Conservation (phyloP, 1,140 invertebrate genomes). For the Pogonus chalceus region DNA sequence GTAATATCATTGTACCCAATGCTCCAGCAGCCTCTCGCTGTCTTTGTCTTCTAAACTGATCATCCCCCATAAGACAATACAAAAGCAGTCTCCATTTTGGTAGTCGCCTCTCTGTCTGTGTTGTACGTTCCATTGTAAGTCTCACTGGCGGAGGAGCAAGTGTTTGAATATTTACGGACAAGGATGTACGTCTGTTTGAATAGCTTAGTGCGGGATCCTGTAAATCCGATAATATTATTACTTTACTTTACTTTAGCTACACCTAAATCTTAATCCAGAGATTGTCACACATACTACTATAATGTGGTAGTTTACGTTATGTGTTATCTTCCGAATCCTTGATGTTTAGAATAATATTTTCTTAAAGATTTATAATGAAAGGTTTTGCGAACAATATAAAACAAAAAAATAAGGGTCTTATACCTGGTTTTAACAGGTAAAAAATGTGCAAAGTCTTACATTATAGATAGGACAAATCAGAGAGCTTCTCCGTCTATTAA, state of each 20-base stretch:
- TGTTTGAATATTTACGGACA: slow-evolving; percentile 18
- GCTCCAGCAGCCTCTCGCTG: slow-evolving; percentile 54
- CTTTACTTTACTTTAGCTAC: too few relatives aligned
- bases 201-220: slow-evolving; percentile 25
- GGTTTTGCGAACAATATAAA: too few relatives aligned
- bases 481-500: slow-evolving; percentile 37
- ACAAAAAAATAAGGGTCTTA: too few relatives aligned
- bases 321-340: too few relatives aligned
- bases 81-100: slow-evolving; percentile 67
- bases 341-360: too few relatives aligned
- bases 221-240: too few relatives aligned
- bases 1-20: too few relatives aligned
- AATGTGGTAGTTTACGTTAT: too few relatives aligned
- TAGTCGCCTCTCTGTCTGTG: slow-evolving; percentile 64
- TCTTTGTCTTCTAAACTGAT: slow-evolving; percentile 61
- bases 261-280: too few relatives aligned
- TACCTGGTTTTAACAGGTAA: slow-evolving; percentile 3
- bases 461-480: slow-evolving; percentile 52
- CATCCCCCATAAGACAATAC: slow-evolving; percentile 69
- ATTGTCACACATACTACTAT: too few relatives aligned
- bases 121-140: slow-evolving; percentile 65
- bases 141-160: slow-evolving; percentile 32
- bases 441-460: slow-evolving; percentile 36
- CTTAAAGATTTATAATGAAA: too few relatives aligned
- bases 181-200: slow-evolving; percentile 23